A percentile compares a stretch with the other conserved stretches of the same genome.
Evolutionary conservation across 2,113 vertebrate species (phyloP).

Genomic region (Hassar affinis): DNA sequence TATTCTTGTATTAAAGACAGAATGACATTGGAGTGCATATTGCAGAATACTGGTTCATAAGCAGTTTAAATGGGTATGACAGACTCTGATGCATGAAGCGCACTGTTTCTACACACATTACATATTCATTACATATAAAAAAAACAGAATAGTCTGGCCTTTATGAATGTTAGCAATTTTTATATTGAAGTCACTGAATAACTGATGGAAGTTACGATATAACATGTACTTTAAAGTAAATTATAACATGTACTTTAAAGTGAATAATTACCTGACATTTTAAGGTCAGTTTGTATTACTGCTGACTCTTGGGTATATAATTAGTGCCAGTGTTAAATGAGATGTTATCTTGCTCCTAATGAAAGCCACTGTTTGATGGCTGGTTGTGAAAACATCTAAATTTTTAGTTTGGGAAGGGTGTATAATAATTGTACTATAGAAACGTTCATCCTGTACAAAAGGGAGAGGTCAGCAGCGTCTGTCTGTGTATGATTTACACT

Average conservation of each 20-base stretch:
- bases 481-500: background rate
- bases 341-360: background rate
- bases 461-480: conserved; percentile 2
- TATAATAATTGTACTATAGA: background rate
- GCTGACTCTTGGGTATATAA: background rate
- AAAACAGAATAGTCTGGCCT: background rate
- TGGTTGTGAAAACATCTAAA: background rate
- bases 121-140: background rate
- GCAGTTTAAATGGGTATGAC: background rate
- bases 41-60: background rate
- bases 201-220: background rate
- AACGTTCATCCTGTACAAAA: background rate
- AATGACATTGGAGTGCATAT: no score
- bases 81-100: background rate
- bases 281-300: background rate
- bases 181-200: background rate
- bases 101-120: background rate
- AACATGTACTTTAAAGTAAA: background rate
- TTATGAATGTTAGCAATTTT: background rate
- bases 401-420: background rate
- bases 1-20: background rate
- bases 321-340: background rate
- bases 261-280: background rate
- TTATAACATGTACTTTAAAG: no score
- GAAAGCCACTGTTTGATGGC: background rate